Conservation (phyloP, 1,140 invertebrate species). For the Holcopasites calliopsidis region DNA sequence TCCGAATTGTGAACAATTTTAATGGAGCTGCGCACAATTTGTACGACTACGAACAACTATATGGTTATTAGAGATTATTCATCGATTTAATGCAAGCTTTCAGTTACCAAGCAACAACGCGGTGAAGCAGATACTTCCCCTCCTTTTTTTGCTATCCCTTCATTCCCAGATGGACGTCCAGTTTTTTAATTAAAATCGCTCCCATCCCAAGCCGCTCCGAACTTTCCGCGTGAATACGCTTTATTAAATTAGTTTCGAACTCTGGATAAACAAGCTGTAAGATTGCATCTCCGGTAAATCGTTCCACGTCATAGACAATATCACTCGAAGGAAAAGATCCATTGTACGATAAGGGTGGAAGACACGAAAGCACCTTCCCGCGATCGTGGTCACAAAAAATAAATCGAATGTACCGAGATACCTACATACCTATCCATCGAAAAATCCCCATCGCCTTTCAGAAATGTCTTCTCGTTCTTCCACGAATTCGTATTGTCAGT, state of each 20-base stretch:
- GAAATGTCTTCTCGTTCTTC: background rate
- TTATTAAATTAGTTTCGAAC: constrained; percentile 43
- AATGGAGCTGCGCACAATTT: background rate
- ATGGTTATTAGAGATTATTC: background rate
- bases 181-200: constrained; percentile 60
- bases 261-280: constrained; percentile 32
- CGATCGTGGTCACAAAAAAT: too few relatives aligned
- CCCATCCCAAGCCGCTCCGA: background rate
- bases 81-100: background rate
- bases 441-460: background rate
- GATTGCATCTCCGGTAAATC: constrained; percentile 18
- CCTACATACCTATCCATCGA: too few relatives aligned
- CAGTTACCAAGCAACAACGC: background rate
- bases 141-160: background rate
- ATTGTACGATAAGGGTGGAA: too few relatives aligned
- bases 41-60: too few relatives aligned
- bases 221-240: constrained; percentile 35
- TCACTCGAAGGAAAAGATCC: background rate
- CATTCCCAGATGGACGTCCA: constrained; percentile 4
- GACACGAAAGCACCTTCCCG: too few relatives aligned
- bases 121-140: constrained; percentile 3
- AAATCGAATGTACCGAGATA: too few relatives aligned
- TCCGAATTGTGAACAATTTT: background rate
- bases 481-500: constrained; percentile 13
- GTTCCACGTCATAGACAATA: background rate